Conservation (phyloP, 2,888 invertebrate genomes). For the Crioceris asparagi region DNA sequence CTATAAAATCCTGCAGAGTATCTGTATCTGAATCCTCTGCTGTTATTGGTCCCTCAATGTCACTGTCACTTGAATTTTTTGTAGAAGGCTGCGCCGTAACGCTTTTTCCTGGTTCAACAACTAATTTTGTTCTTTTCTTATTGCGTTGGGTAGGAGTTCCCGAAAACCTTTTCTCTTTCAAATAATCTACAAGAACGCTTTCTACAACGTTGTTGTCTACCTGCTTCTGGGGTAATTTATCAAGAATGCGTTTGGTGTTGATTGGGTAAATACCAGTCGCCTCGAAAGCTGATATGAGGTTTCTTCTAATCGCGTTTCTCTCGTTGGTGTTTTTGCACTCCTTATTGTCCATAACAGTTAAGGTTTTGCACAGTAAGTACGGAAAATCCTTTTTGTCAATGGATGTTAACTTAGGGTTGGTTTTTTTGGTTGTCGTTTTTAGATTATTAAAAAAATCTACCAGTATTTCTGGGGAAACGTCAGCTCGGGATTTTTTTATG, state of each 20-base stretch:
- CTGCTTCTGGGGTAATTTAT: neutral
- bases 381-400: conserved; percentile 16
- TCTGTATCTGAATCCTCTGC: neutral
- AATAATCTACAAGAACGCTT: neutral
- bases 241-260: conserved; percentile 11
- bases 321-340: conserved; percentile 3
- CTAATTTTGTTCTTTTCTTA: neutral
- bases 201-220: neutral
- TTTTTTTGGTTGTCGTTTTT: too few species aligned
- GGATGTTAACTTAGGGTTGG: conserved; percentile 4
- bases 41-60: neutral
- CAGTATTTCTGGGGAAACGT: too few species aligned
- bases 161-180: neutral
- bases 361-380: conserved; percentile 8
- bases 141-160: neutral
- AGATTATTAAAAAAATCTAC: too few species aligned
- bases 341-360: conserved; percentile 13
- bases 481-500: too few species aligned
- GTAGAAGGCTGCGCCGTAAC: neutral
- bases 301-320: conserved; percentile 7
- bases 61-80: neutral
- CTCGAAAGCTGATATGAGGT: conserved; percentile 10
- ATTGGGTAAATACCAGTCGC: conserved; percentile 11
- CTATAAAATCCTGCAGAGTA: too few species aligned
- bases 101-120: neutral